Evolutionary conservation across 2,888 invertebrate species (phyloP).

Genomic region (Dyspetes luteomarginatus): DNA sequence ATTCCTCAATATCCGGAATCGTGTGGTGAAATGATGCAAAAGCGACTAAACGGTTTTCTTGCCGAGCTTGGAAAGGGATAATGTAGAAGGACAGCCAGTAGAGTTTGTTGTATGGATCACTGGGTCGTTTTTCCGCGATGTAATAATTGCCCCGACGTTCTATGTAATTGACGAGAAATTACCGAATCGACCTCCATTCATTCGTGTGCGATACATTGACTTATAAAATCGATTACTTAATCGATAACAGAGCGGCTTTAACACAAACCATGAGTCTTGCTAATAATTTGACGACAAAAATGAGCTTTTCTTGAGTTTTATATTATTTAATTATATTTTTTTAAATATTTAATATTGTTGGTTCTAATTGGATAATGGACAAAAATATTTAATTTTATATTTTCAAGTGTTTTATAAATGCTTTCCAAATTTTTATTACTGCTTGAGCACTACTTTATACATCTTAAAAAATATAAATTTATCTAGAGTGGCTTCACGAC

Average conservation of each 20-base stretch:
- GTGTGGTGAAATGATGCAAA: conserved; percentile 10
- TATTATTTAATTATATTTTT: too few species aligned
- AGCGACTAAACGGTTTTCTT: background rate
- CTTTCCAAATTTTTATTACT: too few species aligned
- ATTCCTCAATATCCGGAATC: conserved; percentile 16
- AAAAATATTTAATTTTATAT: too few species aligned
- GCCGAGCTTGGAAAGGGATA: background rate
- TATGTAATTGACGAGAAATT: conserved; percentile 27
- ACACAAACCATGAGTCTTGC: background rate
- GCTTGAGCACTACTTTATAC: too few species aligned
- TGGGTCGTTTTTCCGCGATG: conserved; percentile 43
- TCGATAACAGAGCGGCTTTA: conserved; percentile 3
- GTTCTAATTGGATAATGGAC: too few species aligned
- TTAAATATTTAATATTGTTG: too few species aligned
- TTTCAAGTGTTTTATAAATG: too few species aligned
- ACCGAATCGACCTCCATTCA: conserved; percentile 34
- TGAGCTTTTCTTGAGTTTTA: background rate
- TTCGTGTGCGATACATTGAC: conserved; percentile 5
- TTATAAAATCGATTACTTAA: conserved; percentile 45
- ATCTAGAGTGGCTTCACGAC: too few species aligned
- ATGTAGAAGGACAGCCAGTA: background rate
- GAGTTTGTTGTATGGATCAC: conserved; percentile 25
- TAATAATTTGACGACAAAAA: background rate
- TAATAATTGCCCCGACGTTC: conserved; percentile 28
- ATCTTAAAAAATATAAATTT: too few species aligned